These are phyloP conservation scores for Oxystoma pomonae DNA, from an alignment of 2,888 invertebrate genomes.

Conservation along the genomic window DNA sequence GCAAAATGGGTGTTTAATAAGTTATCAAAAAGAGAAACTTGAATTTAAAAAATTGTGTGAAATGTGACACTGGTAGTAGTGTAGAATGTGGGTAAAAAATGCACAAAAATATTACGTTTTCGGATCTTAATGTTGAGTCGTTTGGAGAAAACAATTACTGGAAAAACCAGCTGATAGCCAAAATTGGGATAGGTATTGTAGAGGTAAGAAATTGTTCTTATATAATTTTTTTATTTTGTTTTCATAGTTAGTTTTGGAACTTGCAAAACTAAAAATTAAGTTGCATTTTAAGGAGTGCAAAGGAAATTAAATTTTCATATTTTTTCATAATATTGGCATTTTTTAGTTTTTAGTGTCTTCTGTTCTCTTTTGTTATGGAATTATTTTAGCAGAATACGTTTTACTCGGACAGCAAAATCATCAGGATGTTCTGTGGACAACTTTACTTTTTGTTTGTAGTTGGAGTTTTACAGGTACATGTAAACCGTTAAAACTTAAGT, in stretches of 20 bases:
- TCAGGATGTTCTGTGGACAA: constrained; percentile 28
- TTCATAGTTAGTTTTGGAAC: background rate
- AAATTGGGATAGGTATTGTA: constrained; percentile 28
- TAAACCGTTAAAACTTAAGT: too few relatives aligned
- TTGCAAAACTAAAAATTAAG: background rate
- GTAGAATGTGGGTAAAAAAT: constrained; percentile 6
- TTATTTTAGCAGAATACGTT: constrained; percentile 27
- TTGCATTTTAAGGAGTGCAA: background rate
- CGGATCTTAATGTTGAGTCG: constrained; percentile 20
- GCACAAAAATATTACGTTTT: constrained; percentile 21
- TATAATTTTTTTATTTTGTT: background rate
- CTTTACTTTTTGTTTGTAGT: constrained; percentile 27
- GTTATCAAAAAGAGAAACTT: background rate
- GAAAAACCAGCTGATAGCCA: constrained; percentile 21
- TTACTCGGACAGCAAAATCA: constrained; percentile 18
- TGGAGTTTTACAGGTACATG: constrained; percentile 31
- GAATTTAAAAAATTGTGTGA: background rate
- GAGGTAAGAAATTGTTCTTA: constrained; percentile 25
- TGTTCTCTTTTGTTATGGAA: constrained; percentile 29
- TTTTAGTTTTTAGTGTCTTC: constrained; percentile 30
- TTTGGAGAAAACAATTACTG: constrained; percentile 15
- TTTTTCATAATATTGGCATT: too few relatives aligned
- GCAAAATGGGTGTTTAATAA: background rate
- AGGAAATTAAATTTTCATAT: background rate
- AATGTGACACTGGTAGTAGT: background rate